These are phyloP conservation scores for Pissodes strobi DNA, from an alignment of 1,140 invertebrate species.

Conservation along the genomic window DNA sequence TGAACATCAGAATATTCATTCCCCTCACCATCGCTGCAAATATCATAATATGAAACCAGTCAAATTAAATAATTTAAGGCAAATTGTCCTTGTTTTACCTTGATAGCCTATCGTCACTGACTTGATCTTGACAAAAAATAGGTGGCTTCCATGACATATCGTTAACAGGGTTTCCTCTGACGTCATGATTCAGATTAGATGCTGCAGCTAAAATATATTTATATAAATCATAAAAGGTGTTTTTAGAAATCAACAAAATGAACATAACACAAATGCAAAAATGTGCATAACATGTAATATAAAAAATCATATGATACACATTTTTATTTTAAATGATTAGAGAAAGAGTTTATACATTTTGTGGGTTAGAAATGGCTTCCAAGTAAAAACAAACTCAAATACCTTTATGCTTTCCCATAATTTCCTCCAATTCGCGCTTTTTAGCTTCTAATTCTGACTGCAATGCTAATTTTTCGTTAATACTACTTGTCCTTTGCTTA, in stretches of 20 bases:
- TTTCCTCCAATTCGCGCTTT: constrained; percentile 54
- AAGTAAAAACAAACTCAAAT: constrained; percentile 2
- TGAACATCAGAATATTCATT: constrained; percentile 50
- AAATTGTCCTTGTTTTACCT: constrained; percentile 41
- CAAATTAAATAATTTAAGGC: neutral
- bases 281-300: no score
- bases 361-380: neutral
- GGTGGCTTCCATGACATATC: constrained; percentile 33
- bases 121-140: constrained; percentile 28
- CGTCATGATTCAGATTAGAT: constrained; percentile 53
- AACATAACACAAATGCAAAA: no score
- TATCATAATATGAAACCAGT: neutral
- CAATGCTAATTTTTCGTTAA: constrained; percentile 45
- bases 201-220: constrained; percentile 39
- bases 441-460: constrained; percentile 54
- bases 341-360: no score
- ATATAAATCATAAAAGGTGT: neutral
- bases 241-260: no score
- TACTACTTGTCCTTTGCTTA: constrained; percentile 36
- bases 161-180: constrained; percentile 32
- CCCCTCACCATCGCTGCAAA: constrained; percentile 40
- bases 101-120: constrained; percentile 43
- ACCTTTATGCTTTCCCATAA: constrained; percentile 58
- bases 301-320: no score
- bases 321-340: no score